Conservation (phyloP, 2,113 vertebrate genomes). For the Tragulus kanchil region DNA sequence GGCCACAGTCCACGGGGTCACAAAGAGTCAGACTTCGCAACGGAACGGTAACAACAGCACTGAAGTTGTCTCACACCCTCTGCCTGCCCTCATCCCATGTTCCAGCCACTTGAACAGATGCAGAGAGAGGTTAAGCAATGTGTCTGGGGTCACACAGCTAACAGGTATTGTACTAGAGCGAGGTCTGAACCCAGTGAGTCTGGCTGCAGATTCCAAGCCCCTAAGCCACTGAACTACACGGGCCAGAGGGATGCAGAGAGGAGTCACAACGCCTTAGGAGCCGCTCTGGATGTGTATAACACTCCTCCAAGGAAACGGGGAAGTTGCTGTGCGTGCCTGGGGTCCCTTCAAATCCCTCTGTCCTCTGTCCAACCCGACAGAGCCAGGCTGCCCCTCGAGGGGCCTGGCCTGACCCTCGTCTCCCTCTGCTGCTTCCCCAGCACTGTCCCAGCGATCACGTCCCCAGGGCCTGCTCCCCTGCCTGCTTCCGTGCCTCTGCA, state of each 20-base stretch:
- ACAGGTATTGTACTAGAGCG: not conserved
- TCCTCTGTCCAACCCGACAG: not conserved
- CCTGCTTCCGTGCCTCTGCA: too few relatives aligned
- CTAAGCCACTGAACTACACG: not conserved
- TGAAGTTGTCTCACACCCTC: rapidly evolving
- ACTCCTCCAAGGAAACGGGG: not conserved
- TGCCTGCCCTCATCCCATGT: rapidly evolving
- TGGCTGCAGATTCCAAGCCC: not conserved
- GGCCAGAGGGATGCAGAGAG: not conserved
- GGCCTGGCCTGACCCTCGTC: not conserved
- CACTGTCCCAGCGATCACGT: rapidly evolving
- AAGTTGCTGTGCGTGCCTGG: rapidly evolving
- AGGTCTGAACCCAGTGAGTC: not conserved
- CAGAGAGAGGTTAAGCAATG: not conserved
- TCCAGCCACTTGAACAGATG: rapidly evolving
- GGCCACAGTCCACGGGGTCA: not conserved
- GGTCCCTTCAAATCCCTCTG: too few relatives aligned
- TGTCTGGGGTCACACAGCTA: not conserved
- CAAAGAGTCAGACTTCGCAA: not conserved
- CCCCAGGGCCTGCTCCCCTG: too few relatives aligned
- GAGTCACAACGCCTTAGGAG: not conserved
- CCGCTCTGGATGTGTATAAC: rapidly evolving
- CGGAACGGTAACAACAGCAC: not conserved
- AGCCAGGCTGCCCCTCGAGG: not conserved
- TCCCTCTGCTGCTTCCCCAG: rapidly evolving